Base-by-base conservation (phyloP, 2,888 invertebrate genomes). In the Carterocephalus palaemon region DNA sequence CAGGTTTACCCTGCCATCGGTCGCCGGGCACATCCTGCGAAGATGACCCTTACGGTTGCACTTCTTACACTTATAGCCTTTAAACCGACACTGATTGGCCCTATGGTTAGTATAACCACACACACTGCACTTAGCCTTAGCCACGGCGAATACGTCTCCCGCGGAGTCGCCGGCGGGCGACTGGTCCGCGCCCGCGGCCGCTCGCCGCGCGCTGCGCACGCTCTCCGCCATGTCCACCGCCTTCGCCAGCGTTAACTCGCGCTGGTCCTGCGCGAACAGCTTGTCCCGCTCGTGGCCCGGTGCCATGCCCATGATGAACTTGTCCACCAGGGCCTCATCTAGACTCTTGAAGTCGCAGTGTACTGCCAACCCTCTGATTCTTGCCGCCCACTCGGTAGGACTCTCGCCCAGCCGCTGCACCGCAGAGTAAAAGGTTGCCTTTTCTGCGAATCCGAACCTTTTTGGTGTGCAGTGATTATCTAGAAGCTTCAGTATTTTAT, bases 401-500 rank as follows among this genome's bases (percentile, higher is more conserved):
- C 20, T 42, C 19, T 23, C 46, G 7, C 31, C 49, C 12, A 36
- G 46, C 12, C 29, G 19, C 20, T 28, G 38, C 7, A 20, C 20
- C 15, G 38, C 38, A 4, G 38, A 10, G 16, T 39, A 57, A 33
- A 20, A 41, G 34, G 12, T 41, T 9, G 16, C 43, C 24, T 39
- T 37, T 24, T 48, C 53, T 1, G 50, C 42, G 33, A 48, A 54
- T 6, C 41, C 39, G 17, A 42, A 39, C 23, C 42, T 24, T 26
- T 52, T 54, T 15, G 51, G 50, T 13, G 45, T 52, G 29, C 49
- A 53, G 23, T 54, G 52, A 7, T 29, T 16, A 19, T 48, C 47
- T 10, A 53, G 26, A 7, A 48, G n/a, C 15, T 47, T 36, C n/a
- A 49, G 3, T 12, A 53, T 42, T 1, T 1, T 37, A 13, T 46